Base-by-base conservation (phyloP, 2,888 invertebrate genomes). In the Standfussiana lucernea region DNA sequence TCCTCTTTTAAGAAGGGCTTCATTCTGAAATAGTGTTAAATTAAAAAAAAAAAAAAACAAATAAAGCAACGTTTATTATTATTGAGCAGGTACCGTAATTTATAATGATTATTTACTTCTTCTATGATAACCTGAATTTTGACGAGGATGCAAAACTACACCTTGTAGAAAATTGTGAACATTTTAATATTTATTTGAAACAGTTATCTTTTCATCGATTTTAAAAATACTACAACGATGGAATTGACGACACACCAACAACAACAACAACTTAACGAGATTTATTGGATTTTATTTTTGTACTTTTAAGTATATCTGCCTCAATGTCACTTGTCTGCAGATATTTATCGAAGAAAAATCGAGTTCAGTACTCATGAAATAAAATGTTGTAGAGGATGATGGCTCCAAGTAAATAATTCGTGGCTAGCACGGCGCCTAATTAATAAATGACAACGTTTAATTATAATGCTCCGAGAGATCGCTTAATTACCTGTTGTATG, bases 401-500 rank as follows among this genome's bases (percentile, higher is more conserved):
- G 24, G 65, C 40, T 65, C 10, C 24, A 28, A 50, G 21, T 35
- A 61, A 47, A 40, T 62, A 71, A 68, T 40, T 61, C 70, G 42
- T 67, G 40, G 50, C 66, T 72, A 61, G 35, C 37, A 32, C 37
- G 42, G 66, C 35, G 28, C 45, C 42, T 85, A 64, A 85, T 77
- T 77, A 85, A 85, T 76, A 66, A 85, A 72, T 47, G 45, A 76
- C 72, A 59, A 64, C 62, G 62, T 72, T 73, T 72, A 70, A 81
- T 73, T 71, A 85, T 64, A 85, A 68, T 72, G 67, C 70, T 76
- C 62, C 28, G 72, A 64, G 70, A 69, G 76, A 81, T 67, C 76
- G 64, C 76, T 73, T 85, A 67, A 71, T 83, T 72, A 72, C 47
- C 70, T 68, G 59, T 13, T 64, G n/a, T 61, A 61, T 64, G 28